Evolutionary conservation across 2,888 invertebrate genomes (phyloP), one percentile per base, ranked within the genome.

Genomic region (Nephrotoma flavescens): DNA sequence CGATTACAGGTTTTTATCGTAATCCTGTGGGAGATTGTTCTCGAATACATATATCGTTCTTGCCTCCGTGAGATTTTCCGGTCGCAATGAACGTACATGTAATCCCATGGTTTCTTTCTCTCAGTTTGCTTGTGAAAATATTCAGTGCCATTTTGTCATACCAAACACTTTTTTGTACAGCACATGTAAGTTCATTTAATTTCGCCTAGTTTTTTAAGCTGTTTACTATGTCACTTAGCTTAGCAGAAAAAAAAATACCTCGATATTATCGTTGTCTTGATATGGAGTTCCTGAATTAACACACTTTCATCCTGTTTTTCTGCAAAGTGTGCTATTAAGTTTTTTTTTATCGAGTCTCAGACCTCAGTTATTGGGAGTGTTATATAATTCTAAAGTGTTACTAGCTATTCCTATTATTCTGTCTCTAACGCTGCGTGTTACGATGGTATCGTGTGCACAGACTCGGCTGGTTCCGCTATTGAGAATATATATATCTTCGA

Each of bases 141-240:
- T 88, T 88, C 9, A 88, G 86, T 12, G 88, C 88, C 88, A 89
- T 88, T 86, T 89, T 88, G 7, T 86, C 83, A 45, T 88, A 88
- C 0, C 88, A 71, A 41, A 15, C 12, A 85, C 87, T 85, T 83
- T 89, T 89, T 47, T 47, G 47, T 12, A 7, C 12, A 47, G 47
- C 47, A 0, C 12, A 9, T 12, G 2, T 2, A 4, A 88, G 86
- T 42, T 4, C 44, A 57, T 87, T 88, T 0, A 89, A 87, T 42
- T 86, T 88, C 9, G 0, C 12, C 83, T 88, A 87, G 4, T 4
- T 42, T 19, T 0, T 19, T 19, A 19, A 1, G 19, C 19, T 19
- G 19, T 19, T 19, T 1, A 19, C 45, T 12, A 88, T 88, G n/a
- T 86, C 86, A 2, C 41, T 84, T 42, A 86, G 42, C 86, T 88